Evolutionary conservation across 2,888 invertebrate genomes (phyloP).

Genomic region (Agriopis leucophaearia): DNA sequence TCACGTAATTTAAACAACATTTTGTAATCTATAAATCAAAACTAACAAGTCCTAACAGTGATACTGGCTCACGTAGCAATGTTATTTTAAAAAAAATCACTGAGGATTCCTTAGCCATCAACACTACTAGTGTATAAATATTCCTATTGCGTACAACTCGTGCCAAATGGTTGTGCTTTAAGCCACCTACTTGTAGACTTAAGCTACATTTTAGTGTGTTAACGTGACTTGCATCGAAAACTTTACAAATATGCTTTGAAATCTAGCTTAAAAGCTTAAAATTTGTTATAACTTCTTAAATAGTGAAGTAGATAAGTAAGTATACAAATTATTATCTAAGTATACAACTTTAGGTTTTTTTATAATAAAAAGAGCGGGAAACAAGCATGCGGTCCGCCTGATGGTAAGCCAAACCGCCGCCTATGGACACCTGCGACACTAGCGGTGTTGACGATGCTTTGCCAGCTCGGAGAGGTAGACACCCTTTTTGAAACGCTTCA

Average conservation of each 20-base stretch:
- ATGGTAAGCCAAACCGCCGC: too few relatives aligned
- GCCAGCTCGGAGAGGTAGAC: too few relatives aligned
- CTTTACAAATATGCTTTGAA: slow-evolving; percentile 3
- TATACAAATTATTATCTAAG: too few relatives aligned
- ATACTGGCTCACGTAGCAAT: background rate
- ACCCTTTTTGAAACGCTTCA: too few relatives aligned
- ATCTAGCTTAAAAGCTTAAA: background rate
- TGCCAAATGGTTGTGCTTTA: slow-evolving; percentile 12
- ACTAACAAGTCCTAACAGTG: background rate
- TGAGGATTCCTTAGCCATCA: slow-evolving; percentile 9
- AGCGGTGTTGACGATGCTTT: too few relatives aligned
- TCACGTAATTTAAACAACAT: background rate
- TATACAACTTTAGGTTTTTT: too few relatives aligned
- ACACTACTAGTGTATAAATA: slow-evolving; percentile 14
- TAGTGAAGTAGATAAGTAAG: too few relatives aligned
- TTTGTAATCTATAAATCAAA: background rate
- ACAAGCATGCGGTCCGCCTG: too few relatives aligned
- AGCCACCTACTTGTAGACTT: slow-evolving; percentile 22
- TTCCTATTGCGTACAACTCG: slow-evolving; percentile 16
- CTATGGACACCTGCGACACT: too few relatives aligned
- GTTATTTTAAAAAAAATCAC: slow-evolving; percentile 6
- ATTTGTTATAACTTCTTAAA: too few relatives aligned
- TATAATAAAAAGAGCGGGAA: too few relatives aligned
- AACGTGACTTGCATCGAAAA: slow-evolving; percentile 24
- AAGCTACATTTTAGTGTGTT: slow-evolving; percentile 18